Evolutionary conservation across 2,797 vertebrate genomes (phyloP), one percentile per base, ranked within the genome.

Genomic region (Anomalospiza imberbis): DNA sequence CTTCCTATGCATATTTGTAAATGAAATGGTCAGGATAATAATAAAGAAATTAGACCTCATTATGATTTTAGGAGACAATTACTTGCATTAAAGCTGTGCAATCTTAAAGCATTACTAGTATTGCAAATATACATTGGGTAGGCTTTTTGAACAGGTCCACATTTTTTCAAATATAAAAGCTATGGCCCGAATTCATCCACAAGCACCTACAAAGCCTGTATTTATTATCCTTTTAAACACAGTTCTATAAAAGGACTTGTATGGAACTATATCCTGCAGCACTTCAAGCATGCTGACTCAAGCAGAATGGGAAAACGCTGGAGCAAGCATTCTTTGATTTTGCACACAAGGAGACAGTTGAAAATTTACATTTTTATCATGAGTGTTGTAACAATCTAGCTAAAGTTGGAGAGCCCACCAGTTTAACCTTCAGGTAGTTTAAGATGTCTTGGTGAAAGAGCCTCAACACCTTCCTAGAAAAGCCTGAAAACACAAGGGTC

Each of bases 1-100:
- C 78, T 45, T 87, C 55, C 68, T 38, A 29, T 54, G 42, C 26
- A 51, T 89, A 95, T 87, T 89, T 94, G 70, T 93, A 93, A 91
- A 91, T 88, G 36, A 58, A 92, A 95, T 94, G 28, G 75, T 95
- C 65, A 68, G 28, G 25, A 38, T 77, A 82, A 67, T 29, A 92
- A 82, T 19, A 87, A 2, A 22, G 67, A 90, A 86, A 87, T 74
- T 53, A 63, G 53, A 63, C 60, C 44, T 84, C 0, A 0, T 16
- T 76, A 4, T 63, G n/a, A 51, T 53, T 78, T 82, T 51, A 79
- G 22, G 28, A 91, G 51, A 66, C 55, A 85, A 31, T 26, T 53
- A 12, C 7, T 61, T 88, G 32, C 25, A 48, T 70, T 85, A 48
- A 75, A 89, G 47, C 20, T 42, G 12, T 58, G 17, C 20, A 32